Evolutionary conservation across 2,797 vertebrate species (phyloP).

Genomic region (Serranus cabrilla): DNA sequence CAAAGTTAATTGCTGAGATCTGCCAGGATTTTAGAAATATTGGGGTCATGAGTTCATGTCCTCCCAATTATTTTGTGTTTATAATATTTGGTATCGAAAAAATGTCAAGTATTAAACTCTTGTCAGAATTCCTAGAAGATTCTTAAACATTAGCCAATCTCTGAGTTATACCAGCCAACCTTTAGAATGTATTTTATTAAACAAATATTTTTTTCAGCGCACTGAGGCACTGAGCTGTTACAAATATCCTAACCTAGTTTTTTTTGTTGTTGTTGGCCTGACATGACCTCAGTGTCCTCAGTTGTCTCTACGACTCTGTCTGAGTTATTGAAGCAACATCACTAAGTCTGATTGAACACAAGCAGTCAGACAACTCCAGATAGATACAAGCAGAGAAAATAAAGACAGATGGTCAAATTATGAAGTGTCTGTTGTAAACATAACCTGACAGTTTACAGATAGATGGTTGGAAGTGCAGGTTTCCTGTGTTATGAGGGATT

Average conservation of each 20-base stretch:
- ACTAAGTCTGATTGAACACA: background rate
- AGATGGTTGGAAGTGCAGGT: background rate
- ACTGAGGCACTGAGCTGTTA: too few relatives aligned
- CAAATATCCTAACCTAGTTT: background rate
- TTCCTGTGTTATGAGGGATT: background rate
- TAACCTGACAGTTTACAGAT: background rate
- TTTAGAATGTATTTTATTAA: too few relatives aligned
- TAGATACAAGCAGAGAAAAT: background rate
- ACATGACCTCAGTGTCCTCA: background rate
- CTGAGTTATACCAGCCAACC: too few relatives aligned
- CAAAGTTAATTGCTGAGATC: background rate
- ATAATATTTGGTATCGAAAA: background rate
- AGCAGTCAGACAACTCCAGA: background rate
- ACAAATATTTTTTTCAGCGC: too few relatives aligned
- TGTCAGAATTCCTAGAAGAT: background rate
- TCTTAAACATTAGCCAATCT: background rate
- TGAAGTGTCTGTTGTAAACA: background rate
- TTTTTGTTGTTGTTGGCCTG: background rate
- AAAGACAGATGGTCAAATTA: background rate
- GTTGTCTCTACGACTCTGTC: background rate
- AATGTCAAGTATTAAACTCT: background rate
- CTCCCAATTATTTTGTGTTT: background rate
- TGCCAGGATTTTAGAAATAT: background rate
- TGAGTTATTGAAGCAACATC: background rate
- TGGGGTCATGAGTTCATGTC: background rate